Evolutionary conservation across 64 coral and sea anemone genomes (phyloP).

Genomic region (Montipora sp.): DNA sequence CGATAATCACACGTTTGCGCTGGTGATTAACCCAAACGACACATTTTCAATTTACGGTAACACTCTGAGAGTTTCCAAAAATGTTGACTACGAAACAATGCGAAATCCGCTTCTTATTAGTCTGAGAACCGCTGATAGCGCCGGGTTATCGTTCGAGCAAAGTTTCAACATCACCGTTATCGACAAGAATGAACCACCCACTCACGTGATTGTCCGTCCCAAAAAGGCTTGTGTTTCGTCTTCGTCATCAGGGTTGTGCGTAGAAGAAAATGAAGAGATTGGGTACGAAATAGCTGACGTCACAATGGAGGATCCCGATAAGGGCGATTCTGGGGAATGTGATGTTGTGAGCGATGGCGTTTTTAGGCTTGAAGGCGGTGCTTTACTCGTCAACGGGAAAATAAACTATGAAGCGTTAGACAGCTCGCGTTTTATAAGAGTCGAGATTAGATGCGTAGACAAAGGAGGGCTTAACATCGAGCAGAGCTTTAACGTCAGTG

Average conservation of each 20-base stretch:
- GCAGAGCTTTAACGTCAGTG: conserved; percentile 50
- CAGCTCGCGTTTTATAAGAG: conserved; percentile 49
- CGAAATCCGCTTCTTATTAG: background rate
- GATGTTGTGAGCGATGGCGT: conserved; percentile 56
- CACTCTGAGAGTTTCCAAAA: conserved; percentile 41
- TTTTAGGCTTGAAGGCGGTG: conserved; percentile 44
- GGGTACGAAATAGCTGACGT: conserved; percentile 73
- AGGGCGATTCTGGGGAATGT: conserved; percentile 47
- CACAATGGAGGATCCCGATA: conserved; percentile 61
- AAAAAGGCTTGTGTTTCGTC: conserved; percentile 17
- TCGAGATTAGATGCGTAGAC: conserved; percentile 66
- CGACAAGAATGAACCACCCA: conserved; percentile 79
- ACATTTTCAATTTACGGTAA: conserved; percentile 38
- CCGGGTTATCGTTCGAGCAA: conserved; percentile 44
- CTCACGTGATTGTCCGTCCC: conserved; percentile 25
- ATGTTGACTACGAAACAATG: conserved; percentile 62
- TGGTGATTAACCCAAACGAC: conserved; percentile 53
- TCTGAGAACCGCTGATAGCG: conserved; percentile 55
- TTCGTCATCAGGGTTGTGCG: conserved; percentile 18
- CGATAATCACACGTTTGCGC: conserved; percentile 74
- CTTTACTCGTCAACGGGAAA: conserved; percentile 61
- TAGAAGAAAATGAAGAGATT: conserved; percentile 65
- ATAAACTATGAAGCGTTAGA: conserved; percentile 74
- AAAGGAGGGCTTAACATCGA: conserved; percentile 62
- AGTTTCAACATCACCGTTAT: conserved; percentile 65